These are phyloP conservation scores for Amniataba percoides DNA, from an alignment of 2,797 vertebrate species.

Conservation along the genomic window DNA sequence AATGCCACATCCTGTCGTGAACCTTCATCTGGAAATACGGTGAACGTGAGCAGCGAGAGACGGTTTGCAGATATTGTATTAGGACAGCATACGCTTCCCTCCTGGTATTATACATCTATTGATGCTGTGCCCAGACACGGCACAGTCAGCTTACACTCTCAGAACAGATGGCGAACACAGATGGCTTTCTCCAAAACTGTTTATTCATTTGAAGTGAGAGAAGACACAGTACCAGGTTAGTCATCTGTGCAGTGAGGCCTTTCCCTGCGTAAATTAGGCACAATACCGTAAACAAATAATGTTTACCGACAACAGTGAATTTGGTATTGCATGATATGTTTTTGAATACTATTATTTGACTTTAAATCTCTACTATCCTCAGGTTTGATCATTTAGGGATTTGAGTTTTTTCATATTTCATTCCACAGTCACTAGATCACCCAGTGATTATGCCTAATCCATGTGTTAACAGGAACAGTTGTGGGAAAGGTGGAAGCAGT, in stretches of 20 bases:
- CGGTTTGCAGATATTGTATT: constrained; percentile 46
- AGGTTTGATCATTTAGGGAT: neutral
- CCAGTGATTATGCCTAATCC: constrained; percentile 3
- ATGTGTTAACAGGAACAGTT: constrained; percentile 80
- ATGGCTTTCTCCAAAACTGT: constrained; percentile 79
- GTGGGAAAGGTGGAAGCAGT: constrained; percentile 79
- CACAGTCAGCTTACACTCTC: constrained; percentile 40
- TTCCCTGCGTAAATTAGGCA: constrained; percentile 8
- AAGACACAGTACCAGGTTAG: constrained; percentile 85
- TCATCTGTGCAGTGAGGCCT: constrained; percentile 33
- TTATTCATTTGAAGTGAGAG: constrained; percentile 85
- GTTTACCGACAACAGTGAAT: constrained; percentile 19
- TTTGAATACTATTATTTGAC: constrained; percentile 5
- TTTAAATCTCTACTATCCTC: neutral
- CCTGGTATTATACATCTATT: constrained; percentile 66
- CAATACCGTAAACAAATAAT: constrained; percentile 16
- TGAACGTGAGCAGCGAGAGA: constrained; percentile 51
- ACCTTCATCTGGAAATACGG: constrained; percentile 44
- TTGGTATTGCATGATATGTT: neutral
- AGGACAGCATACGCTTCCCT: constrained; percentile 52
- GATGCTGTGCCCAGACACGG: constrained; percentile 57
- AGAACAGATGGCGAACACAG: constrained; percentile 73
- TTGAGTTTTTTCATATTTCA: neutral
- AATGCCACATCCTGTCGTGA: constrained; percentile 45
- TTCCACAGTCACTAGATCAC: neutral